A percentile compares a stretch with the other conserved stretches of the same genome.
Evolutionary conservation across 1,140 invertebrate genomes (phyloP).

Genomic region (Heliconius nattereri): DNA sequence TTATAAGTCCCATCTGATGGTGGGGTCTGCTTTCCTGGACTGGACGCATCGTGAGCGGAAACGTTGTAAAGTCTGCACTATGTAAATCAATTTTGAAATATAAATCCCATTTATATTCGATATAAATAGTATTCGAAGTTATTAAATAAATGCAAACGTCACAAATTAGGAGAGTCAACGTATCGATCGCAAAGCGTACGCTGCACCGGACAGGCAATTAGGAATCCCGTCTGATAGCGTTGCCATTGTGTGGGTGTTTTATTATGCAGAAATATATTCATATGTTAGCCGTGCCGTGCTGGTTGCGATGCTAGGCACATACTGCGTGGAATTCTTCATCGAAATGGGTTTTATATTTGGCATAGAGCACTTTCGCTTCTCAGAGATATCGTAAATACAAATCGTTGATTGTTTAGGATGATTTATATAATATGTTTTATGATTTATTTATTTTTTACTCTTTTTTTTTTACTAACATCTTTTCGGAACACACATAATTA

Average conservation of each 20-base stretch:
- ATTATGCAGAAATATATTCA: constrained; percentile 51
- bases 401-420: too few relatives aligned
- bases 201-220: constrained; percentile 50
- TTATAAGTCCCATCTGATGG: too few relatives aligned
- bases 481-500: too few relatives aligned
- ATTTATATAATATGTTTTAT: too few relatives aligned
- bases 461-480: too few relatives aligned
- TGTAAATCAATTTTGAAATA: background rate
- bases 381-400: background rate
- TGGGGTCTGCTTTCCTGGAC: too few relatives aligned
- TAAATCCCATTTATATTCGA: background rate
- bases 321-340: constrained; percentile 17
- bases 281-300: constrained; percentile 34
- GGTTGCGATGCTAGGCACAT: constrained; percentile 31
- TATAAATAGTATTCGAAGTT: background rate
- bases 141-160: constrained; percentile 6
- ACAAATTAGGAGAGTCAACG: background rate
- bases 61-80: too few relatives aligned
- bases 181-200: constrained; percentile 22
- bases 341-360: constrained; percentile 26
- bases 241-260: constrained; percentile 43
- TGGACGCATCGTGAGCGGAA: too few relatives aligned
- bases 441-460: too few relatives aligned
- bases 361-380: constrained; percentile 18
- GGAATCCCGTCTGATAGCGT: constrained; percentile 36